Evolutionary conservation across 2,797 vertebrate species (phyloP), one percentile per base, ranked within the genome.

Genomic region (Bucorvus abyssinicus): DNA sequence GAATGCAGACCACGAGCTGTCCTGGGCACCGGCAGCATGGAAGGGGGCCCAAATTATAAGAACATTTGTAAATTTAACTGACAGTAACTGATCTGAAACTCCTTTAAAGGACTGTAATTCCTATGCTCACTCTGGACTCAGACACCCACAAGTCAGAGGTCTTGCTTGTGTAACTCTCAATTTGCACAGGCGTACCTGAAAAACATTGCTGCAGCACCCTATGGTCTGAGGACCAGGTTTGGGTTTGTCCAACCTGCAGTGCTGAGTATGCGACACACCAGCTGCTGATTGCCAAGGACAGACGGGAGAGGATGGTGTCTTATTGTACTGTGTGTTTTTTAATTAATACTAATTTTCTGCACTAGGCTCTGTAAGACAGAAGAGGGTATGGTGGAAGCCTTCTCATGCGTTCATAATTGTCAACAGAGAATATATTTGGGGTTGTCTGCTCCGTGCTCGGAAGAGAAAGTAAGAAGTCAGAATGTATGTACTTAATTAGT

Each of bases 401-500:
- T 45, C 36, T 78, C 71, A 42, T 8, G 18, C 7, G 42, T 56
- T 84, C 1, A 0, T 50, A 76, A 44, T 55, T 88, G 24, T 49
- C 77, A 64, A n/a, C 76, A 77, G 52, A 73, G 44, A 68, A 47
- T 93, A 23, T 70, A 89, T 68, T 79, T 89, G 57, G 12, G 18
- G 49, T 49, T 80, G 32, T 70, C 36, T 88, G 61, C 61, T 71
- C n/a, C 82, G 45, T 82, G 40, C 49, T 90, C 36, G 11, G 56
- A 90, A 93, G 34, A 77, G 67, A 70, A 81, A 84, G 86, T 61
- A 78, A 81, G 61, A 69, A 83, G 30, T 83, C 60, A 74, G 55
- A 69, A 93, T 59, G 18, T 60, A 79, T 76, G 69, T 63, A 74
- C 24, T 65, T 93, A 84, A 84, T 84, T 90, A 87, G 71, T 65